Evolutionary conservation across 64 coral and sea anemone species (phyloP).

Genomic region (Acropora yongei): DNA sequence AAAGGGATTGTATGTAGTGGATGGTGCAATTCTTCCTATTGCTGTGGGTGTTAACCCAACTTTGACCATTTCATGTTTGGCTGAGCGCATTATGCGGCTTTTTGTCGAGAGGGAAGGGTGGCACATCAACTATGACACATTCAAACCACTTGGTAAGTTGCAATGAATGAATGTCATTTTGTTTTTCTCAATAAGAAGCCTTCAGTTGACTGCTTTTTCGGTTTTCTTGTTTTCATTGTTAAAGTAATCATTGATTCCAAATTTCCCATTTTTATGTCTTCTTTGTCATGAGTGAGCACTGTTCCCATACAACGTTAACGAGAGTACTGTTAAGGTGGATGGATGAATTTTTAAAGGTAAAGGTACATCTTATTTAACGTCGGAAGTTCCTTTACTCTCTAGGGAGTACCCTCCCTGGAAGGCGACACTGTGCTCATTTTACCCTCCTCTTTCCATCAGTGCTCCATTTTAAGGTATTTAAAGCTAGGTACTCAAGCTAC

Average conservation of each 20-base stretch:
- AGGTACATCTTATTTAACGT: too few species aligned
- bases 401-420: too few species aligned
- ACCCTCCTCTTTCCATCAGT: too few species aligned
- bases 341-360: too few species aligned
- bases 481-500: too few species aligned
- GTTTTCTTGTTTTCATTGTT: not conserved
- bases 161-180: not conserved
- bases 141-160: constrained; percentile 52
- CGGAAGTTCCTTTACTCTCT: too few species aligned
- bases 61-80: constrained; percentile 59
- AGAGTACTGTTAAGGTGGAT: not conserved
- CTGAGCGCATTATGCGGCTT: constrained; percentile 64
- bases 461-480: too few species aligned
- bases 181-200: too few species aligned
- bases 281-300: not conserved
- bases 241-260: not conserved
- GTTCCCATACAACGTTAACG: not conserved
- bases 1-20: constrained; percentile 67
- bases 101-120: constrained; percentile 60
- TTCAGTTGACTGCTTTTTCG: too few species aligned
- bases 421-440: too few species aligned
- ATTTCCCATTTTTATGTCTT: not conserved
- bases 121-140: constrained; percentile 63
- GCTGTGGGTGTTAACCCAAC: constrained; percentile 70
- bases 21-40: constrained; percentile 63